These are phyloP conservation scores for Limnodromus scolopaceus DNA, from an alignment of 2,797 vertebrate species.

Conservation along the genomic window DNA sequence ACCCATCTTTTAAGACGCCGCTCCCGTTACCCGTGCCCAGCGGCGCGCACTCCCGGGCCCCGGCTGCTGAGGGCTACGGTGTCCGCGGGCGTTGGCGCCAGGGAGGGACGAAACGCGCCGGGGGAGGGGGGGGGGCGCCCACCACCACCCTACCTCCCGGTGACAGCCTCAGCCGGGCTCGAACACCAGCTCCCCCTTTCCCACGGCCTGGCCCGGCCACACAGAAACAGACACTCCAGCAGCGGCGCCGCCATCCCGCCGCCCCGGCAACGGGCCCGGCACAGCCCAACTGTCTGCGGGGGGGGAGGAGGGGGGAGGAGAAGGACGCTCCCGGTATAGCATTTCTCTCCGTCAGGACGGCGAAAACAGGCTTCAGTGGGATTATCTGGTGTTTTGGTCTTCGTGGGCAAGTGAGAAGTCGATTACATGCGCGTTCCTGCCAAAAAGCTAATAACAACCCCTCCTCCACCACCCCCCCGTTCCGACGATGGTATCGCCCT, in stretches of 20 bases:
- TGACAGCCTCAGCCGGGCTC: not conserved
- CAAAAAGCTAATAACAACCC: fast-evolving
- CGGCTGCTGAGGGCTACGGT: not conserved
- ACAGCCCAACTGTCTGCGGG: not conserved
- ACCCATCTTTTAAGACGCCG: not conserved
- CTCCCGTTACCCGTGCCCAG: not conserved
- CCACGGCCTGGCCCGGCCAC: not conserved
- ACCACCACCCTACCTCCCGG: not conserved
- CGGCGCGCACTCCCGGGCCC: not conserved
- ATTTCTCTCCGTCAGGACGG: fast-evolving
- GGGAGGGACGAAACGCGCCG: not conserved
- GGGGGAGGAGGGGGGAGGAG: too few species aligned
- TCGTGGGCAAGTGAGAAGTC: fast-evolving
- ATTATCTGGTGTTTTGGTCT: fast-evolving
- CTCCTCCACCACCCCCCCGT: not conserved
- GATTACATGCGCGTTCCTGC: fast-evolving
- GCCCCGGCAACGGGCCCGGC: not conserved
- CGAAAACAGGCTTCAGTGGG: too few species aligned
- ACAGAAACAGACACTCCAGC: fast-evolving
- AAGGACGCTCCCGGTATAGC: too few species aligned
- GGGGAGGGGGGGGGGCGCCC: too few species aligned
- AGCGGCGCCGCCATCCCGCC: not conserved
- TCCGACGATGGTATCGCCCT: not conserved
- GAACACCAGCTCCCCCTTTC: too few species aligned
- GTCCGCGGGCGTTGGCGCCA: too few species aligned